Conservation (phyloP, 2,113 vertebrate genomes). For the Lethenteron camtschaticum region DNA sequence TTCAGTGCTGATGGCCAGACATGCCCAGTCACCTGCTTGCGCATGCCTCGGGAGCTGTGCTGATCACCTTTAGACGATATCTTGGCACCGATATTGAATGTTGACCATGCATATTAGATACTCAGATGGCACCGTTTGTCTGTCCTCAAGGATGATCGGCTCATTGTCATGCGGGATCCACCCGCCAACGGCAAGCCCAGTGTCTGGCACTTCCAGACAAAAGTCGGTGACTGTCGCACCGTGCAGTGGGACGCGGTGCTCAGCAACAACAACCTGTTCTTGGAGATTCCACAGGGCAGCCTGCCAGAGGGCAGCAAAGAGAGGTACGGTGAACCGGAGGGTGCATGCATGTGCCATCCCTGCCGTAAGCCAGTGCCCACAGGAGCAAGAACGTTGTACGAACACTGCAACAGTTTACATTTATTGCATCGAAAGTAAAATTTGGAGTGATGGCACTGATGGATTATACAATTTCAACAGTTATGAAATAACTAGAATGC, state of each 20-base stretch:
- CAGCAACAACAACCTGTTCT: conserved; percentile 51
- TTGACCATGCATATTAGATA: not conserved
- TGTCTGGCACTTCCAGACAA: conserved; percentile 59
- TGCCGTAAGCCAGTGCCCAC: too few relatives aligned
- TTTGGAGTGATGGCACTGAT: too few relatives aligned
- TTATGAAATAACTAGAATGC: too few relatives aligned
- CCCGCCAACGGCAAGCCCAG: conserved; percentile 50
- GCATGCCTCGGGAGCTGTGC: not conserved
- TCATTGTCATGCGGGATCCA: conserved; percentile 81
- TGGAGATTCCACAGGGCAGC: conserved; percentile 64
- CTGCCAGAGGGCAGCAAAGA: conserved; percentile 95
- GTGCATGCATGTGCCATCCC: too few relatives aligned
- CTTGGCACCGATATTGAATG: conserved; percentile 14
- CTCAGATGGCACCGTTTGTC: rapidly evolving
- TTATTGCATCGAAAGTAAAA: too few relatives aligned
- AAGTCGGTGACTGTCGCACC: conserved; percentile 47
- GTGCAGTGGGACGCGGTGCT: conserved; percentile 63
- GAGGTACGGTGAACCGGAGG: conserved; percentile 28
- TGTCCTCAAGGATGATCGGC: conserved; percentile 48
- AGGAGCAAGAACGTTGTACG: too few relatives aligned
- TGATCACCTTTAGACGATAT: not conserved
- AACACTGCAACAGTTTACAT: too few relatives aligned
- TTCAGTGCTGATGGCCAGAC: not conserved
- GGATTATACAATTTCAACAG: too few relatives aligned
- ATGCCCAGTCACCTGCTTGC: not conserved